Evolutionary conservation across 2,888 invertebrate species (phyloP).

Genomic region (Tromatobia lineatoria): DNA sequence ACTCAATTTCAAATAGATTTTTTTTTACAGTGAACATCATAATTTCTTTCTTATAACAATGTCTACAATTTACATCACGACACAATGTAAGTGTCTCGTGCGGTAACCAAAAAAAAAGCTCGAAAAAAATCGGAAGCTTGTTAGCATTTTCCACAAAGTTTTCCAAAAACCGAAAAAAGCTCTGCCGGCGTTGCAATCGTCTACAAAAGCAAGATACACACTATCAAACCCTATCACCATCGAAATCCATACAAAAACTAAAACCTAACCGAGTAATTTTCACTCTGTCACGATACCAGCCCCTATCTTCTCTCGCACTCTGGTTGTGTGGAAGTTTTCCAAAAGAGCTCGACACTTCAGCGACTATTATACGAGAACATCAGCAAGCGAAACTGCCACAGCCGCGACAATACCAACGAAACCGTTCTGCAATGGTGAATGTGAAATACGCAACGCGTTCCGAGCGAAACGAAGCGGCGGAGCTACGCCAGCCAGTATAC

Average conservation of each 20-base stretch:
- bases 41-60: too few relatives aligned
- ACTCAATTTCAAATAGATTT: too few relatives aligned
- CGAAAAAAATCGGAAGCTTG: not conserved
- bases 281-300: slow-evolving; percentile 37
- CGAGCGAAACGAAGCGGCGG: slow-evolving; percentile 54
- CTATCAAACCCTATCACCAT: slow-evolving; percentile 10
- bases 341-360: slow-evolving; percentile 58
- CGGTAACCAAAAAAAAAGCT: too few relatives aligned
- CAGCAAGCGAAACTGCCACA: slow-evolving; percentile 50
- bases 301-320: not conserved
- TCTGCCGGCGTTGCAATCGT: not conserved
- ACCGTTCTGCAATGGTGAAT: slow-evolving; percentile 55
- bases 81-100: too few relatives aligned
- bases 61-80: too few relatives aligned
- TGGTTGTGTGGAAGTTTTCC: slow-evolving; percentile 35
- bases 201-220: not conserved
- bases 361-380: slow-evolving; percentile 58
- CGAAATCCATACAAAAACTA: not conserved
- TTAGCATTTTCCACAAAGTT: not conserved
- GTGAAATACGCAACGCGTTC: slow-evolving; percentile 63
- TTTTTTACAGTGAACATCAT: too few relatives aligned
- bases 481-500: slow-evolving; percentile 1
- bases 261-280: slow-evolving; percentile 49
- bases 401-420: slow-evolving; percentile 50
- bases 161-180: not conserved